Conservation (phyloP, 1,140 invertebrate species). For the Drosophila parvula region DNA sequence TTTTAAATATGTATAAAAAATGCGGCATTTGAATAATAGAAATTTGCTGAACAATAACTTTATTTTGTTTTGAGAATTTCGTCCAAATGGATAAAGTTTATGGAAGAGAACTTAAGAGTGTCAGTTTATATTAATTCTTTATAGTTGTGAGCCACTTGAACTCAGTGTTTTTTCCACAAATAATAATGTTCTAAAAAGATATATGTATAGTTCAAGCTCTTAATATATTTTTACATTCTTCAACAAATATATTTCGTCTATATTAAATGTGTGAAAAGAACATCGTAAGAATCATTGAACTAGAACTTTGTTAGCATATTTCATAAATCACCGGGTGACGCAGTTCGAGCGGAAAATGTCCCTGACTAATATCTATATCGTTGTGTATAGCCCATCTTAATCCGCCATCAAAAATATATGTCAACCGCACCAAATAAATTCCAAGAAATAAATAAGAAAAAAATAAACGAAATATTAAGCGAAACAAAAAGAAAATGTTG, state of each 20-base stretch:
- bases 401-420: constrained; percentile 66
- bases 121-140: neutral
- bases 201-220: no score
- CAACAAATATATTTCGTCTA: no score
- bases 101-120: no score
- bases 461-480: constrained; percentile 4
- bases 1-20: neutral
- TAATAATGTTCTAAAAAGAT: neutral
- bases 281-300: constrained; percentile 29
- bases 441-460: constrained; percentile 38
- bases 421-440: constrained; percentile 53
- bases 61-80: neutral
- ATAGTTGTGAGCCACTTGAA: neutral
- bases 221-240: neutral
- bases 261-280: neutral
- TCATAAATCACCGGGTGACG: constrained; percentile 49
- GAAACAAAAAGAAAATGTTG: constrained; percentile 3
- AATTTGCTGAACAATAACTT: neutral
- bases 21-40: neutral
- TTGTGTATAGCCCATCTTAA: constrained; percentile 39
- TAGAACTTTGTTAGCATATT: constrained; percentile 25
- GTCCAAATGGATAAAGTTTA: no score
- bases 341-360: constrained; percentile 39
- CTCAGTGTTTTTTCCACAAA: neutral
- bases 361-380: constrained; percentile 43